Evolutionary conservation across 2,888 invertebrate species (phyloP).

Genomic region (Drosophila demipolita): DNA sequence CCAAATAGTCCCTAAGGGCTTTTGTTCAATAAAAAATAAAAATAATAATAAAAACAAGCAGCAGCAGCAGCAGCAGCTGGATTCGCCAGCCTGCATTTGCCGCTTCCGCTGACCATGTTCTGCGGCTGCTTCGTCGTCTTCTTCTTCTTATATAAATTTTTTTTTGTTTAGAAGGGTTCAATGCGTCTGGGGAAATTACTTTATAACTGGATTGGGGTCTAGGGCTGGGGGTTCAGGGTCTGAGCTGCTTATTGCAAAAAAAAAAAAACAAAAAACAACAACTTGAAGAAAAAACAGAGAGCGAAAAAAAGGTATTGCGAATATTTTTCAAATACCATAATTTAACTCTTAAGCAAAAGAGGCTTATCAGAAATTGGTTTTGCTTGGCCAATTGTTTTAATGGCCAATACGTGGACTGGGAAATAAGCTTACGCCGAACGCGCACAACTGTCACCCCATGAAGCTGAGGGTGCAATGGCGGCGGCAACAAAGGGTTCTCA

Average conservation of each 20-base stretch:
- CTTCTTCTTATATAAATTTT: conserved; percentile 1
- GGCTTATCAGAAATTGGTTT: conserved; percentile 80
- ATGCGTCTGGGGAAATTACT: conserved; percentile 79
- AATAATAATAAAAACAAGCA: conserved; percentile 38
- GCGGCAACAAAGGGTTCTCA: conserved; percentile 16
- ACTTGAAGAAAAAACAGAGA: background rate
- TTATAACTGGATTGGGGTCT: conserved; percentile 56
- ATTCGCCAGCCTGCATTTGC: conserved; percentile 28
- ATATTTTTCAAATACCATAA: conserved; percentile 72
- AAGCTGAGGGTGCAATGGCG: background rate
- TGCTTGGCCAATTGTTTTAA: conserved; percentile 78
- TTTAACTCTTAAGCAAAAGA: conserved; percentile 80
- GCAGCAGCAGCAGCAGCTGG: background rate
- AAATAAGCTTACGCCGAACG: conserved; percentile 51
- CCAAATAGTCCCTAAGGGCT: conserved; percentile 73
- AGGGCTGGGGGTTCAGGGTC: conserved; percentile 5
- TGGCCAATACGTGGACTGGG: conserved; percentile 58
- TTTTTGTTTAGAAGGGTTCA: conserved; percentile 66
- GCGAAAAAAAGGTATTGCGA: conserved; percentile 44
- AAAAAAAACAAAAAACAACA: conserved; percentile 1
- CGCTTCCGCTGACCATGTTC: conserved; percentile 59
- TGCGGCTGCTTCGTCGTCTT: conserved; percentile 16
- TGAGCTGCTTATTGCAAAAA: conserved; percentile 24
- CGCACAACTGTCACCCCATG: conserved; percentile 50
- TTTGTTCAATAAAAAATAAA: conserved; percentile 76